phyloP scores from a whole-genome alignment of 2,888 invertebrate genomes.

The Plutella xylostella region DNA sequence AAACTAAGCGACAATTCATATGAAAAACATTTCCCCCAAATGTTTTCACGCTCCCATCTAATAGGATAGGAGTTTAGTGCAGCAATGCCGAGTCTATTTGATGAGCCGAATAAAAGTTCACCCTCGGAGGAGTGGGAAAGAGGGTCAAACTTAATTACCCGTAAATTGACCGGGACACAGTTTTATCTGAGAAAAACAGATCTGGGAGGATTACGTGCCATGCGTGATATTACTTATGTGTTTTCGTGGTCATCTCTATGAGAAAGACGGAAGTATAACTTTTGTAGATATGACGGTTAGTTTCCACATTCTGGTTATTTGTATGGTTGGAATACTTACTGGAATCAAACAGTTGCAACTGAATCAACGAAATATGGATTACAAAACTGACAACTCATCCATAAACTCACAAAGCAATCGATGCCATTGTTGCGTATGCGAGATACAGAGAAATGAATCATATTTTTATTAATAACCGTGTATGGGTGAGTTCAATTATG shows the following conservation, averaged over 20 bases:
- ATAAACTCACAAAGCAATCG: slow-evolving; percentile 51
- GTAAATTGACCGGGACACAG: slow-evolving; percentile 63
- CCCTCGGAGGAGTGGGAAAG: slow-evolving; percentile 51
- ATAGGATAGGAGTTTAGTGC: slow-evolving; percentile 45
- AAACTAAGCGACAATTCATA: too few species aligned
- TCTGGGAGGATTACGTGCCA: slow-evolving; percentile 35
- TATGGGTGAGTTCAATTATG: slow-evolving; percentile 8
- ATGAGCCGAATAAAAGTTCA: slow-evolving; percentile 59
- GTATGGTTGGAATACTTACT: too few species aligned
- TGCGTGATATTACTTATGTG: not conserved
- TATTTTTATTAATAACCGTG: slow-evolving; percentile 64
- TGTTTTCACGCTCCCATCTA: slow-evolving; percentile 44
- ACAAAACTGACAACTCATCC: slow-evolving; percentile 43
- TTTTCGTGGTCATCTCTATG: not conserved
- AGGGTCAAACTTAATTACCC: slow-evolving; percentile 69
- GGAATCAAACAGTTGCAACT: too few species aligned
- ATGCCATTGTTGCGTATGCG: slow-evolving; percentile 50
- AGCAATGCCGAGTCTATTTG: slow-evolving; percentile 43
- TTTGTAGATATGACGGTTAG: too few species aligned
- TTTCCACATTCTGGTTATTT: too few species aligned
- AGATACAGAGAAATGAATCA: slow-evolving; percentile 52
- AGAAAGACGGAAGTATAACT: too few species aligned
- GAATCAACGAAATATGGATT: slow-evolving; percentile 24
- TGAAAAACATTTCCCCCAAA: too few species aligned
- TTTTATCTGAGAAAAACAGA: slow-evolving; percentile 52